Base-by-base conservation (phyloP, 2,888 invertebrate species). In the Netelia fuscicornis region DNA sequence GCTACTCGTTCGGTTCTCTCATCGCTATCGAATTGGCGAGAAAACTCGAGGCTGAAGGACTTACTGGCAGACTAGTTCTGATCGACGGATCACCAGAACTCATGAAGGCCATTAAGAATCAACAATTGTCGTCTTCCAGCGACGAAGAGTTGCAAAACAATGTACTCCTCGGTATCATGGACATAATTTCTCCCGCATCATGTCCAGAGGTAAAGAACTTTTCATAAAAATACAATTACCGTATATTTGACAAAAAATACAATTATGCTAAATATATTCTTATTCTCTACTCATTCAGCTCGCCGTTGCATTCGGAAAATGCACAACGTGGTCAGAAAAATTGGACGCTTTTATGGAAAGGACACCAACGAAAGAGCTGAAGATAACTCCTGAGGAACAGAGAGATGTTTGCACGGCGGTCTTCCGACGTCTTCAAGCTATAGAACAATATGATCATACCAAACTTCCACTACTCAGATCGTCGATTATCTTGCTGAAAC, bases 1-100 rank as follows among this genome's bases (percentile, higher is more conserved):
- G 97, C 1, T 98, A 99, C 94, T 99, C 99, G 13, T 98, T 96
- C 91, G 99, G 99, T 64, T 95, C 96, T 0, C 93, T 97, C 25
- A 94, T 98, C 23, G 96, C 97, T 0, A 93, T 98, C 79, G 97
- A 98, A 92, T 94, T 98, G 83, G 97, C 96, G 3, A 94, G 96
- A 9, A 95, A 95, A 90, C 94, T 98, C 54, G 98, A 98, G 93
- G 94, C 94, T 8, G 94, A 95, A 89, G 97, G 97, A 87, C 94
- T 94, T 75, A 94, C 91, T 13, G 97, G 97, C 2, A 94, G 95
- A 60, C 89, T 97, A 1, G 94, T 97, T 89, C 95, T 98, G 13
- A 95, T 99, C 68, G 99, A 99, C 92, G 98, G 98, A 13, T 95
- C 97, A 0, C 98, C 97, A 0, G 95, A 96, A 52, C 96, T 96